These are phyloP conservation scores for Poecilia velifera DNA, from an alignment of 2,797 vertebrate species.

Conservation along the genomic window DNA sequence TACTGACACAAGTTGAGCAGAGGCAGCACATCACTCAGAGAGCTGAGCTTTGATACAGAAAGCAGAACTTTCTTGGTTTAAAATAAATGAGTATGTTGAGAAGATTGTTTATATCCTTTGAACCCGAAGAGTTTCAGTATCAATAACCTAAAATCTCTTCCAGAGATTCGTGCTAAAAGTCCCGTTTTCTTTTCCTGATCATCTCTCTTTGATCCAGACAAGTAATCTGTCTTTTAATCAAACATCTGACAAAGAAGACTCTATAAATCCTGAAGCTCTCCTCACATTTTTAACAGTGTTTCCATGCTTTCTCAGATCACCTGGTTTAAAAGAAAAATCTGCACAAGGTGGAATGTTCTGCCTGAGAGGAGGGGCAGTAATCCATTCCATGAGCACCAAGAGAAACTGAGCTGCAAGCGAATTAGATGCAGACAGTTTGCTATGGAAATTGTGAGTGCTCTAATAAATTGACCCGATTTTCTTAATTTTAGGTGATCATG, in stretches of 20 bases:
- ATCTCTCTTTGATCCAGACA: neutral
- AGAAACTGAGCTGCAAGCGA: neutral
- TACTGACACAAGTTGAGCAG: no score
- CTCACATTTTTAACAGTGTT: neutral
- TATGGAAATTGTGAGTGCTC: neutral
- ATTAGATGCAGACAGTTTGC: neutral
- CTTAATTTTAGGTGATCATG: no score
- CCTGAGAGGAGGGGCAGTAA: neutral
- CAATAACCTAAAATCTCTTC: neutral
- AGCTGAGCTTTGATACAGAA: no score
- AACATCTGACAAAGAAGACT: neutral
- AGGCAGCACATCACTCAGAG: no score
- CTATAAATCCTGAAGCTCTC: no score
- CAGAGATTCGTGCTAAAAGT: neutral
- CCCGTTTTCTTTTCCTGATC: neutral
- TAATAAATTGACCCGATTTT: no score
- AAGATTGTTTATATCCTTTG: no score
- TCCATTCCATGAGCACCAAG: neutral
- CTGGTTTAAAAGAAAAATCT: neutral
- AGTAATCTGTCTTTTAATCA: neutral
- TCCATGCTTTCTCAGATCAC: neutral
- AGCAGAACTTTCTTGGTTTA: no score
- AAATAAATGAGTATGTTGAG: no score
- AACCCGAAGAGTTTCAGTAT: neutral
- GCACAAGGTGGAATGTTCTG: neutral